These are phyloP conservation scores for Napeogenes inachia DNA, from an alignment of 2,888 invertebrate genomes.

Conservation along the genomic window DNA sequence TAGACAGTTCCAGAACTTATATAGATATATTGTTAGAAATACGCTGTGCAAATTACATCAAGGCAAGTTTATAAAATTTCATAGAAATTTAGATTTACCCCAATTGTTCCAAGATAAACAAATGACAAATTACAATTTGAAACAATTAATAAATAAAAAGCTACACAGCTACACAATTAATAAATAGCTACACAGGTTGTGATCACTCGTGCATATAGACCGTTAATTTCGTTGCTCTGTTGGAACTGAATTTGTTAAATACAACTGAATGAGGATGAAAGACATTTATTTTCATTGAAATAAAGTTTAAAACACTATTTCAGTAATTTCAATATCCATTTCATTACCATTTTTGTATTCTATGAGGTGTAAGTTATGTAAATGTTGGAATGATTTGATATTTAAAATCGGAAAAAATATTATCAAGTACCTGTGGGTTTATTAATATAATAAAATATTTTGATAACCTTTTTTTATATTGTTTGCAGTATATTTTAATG, in stretches of 20 bases:
- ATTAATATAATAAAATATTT: no score
- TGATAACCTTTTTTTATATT: no score
- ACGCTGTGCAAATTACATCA: no score
- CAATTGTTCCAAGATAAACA: not conserved
- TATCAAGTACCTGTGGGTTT: not conserved
- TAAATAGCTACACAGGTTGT: slow-evolving; percentile 1
- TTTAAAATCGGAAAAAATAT: slow-evolving; percentile 8
- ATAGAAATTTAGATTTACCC: not conserved
- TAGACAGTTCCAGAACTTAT: no score
- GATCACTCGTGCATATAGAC: slow-evolving; percentile 7
- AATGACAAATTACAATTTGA: not conserved
- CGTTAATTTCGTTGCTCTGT: slow-evolving; percentile 7
- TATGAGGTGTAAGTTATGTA: slow-evolving; percentile 17
- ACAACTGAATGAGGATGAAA: not conserved
- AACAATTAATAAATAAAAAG: slow-evolving; percentile 7
- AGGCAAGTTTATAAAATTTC: not conserved
- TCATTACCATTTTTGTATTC: slow-evolving; percentile 15
- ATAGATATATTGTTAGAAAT: no score
- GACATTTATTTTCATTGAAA: not conserved
- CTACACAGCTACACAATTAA: not conserved
- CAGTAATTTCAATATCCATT: not conserved
- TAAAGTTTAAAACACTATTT: slow-evolving; percentile 2
- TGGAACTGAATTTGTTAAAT: slow-evolving; percentile 13
- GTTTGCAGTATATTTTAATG: no score
- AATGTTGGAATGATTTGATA: slow-evolving; percentile 13